Evolutionary conservation across 2,888 invertebrate species (phyloP).

Genomic region (Dryobotodes eremita): DNA sequence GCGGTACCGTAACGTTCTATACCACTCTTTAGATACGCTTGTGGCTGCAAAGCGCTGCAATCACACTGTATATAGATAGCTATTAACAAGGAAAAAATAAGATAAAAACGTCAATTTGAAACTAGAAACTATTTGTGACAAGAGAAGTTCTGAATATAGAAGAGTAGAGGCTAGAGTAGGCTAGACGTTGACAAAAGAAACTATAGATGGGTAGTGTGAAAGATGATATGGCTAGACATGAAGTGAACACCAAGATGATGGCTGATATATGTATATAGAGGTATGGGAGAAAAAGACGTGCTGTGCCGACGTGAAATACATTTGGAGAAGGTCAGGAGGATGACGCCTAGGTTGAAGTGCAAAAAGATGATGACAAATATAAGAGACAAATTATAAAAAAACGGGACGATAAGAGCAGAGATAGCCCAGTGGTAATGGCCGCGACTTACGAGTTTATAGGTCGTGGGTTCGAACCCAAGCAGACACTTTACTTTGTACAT

Average conservation of each 20-base stretch:
- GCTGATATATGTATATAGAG: not conserved
- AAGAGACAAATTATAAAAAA: not conserved
- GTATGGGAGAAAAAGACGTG: not conserved
- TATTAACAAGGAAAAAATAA: not conserved
- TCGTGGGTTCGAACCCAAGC: too few species aligned
- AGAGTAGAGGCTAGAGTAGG: not conserved
- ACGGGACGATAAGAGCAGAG: too few species aligned
- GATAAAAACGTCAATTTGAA: not conserved
- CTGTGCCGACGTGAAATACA: not conserved
- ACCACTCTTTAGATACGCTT: conserved; percentile 42
- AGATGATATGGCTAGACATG: too few species aligned
- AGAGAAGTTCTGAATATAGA: too few species aligned
- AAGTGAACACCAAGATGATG: not conserved
- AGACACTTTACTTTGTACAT: too few species aligned
- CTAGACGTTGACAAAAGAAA: not conserved
- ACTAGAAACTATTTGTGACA: not conserved
- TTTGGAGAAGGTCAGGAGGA: not conserved
- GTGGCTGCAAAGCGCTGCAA: conserved; percentile 14
- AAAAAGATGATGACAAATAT: not conserved
- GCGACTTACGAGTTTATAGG: too few species aligned
- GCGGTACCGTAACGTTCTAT: conserved; percentile 50
- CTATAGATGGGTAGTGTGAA: too few species aligned
- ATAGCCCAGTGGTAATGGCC: too few species aligned
- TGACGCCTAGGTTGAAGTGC: not conserved
- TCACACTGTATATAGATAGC: not conserved